Evolutionary conservation across 2,888 invertebrate genomes (phyloP).

Genomic region (Chironomus riparius): DNA sequence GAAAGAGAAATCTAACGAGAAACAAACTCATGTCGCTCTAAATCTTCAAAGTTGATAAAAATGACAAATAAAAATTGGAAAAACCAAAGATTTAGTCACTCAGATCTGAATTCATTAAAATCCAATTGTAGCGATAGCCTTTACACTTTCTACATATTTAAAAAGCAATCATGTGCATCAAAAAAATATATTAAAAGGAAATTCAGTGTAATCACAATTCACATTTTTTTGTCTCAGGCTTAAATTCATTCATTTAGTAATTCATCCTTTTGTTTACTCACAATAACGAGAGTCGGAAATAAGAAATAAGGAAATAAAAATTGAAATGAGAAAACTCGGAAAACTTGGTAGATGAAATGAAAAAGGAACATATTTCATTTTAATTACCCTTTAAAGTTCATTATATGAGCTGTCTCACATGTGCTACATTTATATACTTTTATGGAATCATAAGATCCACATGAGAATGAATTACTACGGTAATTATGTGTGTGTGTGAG

Average conservation of each 20-base stretch:
- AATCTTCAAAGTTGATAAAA: too few relatives aligned
- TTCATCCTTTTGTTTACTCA: background rate
- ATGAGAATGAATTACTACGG: slow-evolving; percentile 10
- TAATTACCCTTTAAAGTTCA: slow-evolving; percentile 24
- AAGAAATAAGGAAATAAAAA: background rate
- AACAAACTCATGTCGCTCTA: too few relatives aligned
- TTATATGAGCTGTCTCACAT: slow-evolving; percentile 21
- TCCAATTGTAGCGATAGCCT: too few relatives aligned
- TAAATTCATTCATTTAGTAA: background rate
- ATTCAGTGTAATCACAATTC: background rate
- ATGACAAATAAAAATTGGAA: too few relatives aligned
- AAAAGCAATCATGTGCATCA: too few relatives aligned
- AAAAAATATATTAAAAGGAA: background rate
- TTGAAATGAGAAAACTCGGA: background rate
- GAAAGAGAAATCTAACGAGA: too few relatives aligned
- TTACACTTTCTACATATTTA: too few relatives aligned
- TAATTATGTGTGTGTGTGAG: background rate
- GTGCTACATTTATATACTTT: background rate
- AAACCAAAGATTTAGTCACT: too few relatives aligned
- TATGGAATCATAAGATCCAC: background rate
- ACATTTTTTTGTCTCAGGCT: background rate
- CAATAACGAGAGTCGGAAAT: background rate
- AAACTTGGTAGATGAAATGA: background rate
- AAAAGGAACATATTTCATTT: slow-evolving; percentile 23
- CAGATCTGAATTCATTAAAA: too few relatives aligned